Percentiles rank a stretch among this genome's conserved stretches.
Conservation (phyloP, 2,113 vertebrate species). For the Callithrix jacchus region DNA sequence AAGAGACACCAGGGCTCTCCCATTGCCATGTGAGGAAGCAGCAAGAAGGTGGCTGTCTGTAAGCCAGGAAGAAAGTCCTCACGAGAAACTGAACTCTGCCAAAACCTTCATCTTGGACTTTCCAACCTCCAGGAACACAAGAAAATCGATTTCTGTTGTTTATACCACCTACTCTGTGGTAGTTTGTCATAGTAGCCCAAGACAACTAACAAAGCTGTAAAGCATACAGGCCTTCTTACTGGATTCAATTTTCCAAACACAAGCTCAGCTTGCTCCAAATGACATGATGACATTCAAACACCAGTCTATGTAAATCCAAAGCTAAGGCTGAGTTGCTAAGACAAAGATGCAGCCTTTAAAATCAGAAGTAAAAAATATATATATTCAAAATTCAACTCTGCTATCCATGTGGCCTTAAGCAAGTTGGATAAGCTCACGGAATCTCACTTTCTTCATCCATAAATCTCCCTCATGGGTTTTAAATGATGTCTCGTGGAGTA, state of each 20-base stretch:
- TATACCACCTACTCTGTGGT: not conserved
- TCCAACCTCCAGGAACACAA: not conserved
- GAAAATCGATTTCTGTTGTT: not conserved
- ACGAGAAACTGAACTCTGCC: not conserved
- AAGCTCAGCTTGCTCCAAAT: not conserved
- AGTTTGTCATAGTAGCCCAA: not conserved
- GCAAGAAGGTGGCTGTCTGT: fast-evolving
- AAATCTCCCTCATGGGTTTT: not conserved
- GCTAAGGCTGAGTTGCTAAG: not conserved
- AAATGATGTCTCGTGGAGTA: not conserved
- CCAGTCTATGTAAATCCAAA: not conserved
- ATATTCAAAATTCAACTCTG: slow-evolving; percentile 9
- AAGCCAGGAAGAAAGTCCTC: not conserved
- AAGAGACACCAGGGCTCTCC: not conserved
- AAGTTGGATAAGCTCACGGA: slow-evolving; percentile 42
- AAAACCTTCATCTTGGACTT: not conserved
- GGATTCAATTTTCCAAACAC: not conserved
- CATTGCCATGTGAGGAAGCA: not conserved
- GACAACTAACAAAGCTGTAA: not conserved
- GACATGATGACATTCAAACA: not conserved
- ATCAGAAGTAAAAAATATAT: not conserved
- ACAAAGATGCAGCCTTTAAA: not conserved
- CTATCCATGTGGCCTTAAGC: not conserved
- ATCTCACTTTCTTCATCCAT: slow-evolving; percentile 16
- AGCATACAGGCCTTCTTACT: not conserved